phyloP scores from a whole-genome alignment of 2,888 invertebrate genomes.

The Drosophila pseudotalamancana region DNA sequence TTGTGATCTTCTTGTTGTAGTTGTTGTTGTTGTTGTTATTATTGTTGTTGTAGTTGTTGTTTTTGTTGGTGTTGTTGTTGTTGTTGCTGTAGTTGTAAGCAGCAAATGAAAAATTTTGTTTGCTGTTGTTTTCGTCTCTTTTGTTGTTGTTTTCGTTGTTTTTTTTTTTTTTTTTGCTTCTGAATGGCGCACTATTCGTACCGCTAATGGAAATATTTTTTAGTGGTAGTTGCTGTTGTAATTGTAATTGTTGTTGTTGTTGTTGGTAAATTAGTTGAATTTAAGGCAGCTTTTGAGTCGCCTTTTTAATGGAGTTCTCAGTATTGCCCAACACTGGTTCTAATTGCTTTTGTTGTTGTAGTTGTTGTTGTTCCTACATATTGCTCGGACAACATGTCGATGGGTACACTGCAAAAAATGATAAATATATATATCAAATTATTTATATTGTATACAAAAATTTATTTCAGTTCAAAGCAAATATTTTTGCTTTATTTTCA shows the following conservation, averaged over 20 bases:
- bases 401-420: slow-evolving; percentile 28
- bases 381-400: slow-evolving; percentile 59
- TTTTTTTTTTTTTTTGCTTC: no score
- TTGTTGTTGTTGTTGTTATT: slow-evolving; percentile 9
- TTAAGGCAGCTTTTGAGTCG: slow-evolving; percentile 27
- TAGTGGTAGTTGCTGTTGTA: neutral
- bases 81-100: no score
- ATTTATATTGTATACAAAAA: no score
- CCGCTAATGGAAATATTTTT: no score
- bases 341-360: slow-evolving; percentile 32
- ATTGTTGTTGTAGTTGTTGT: neutral
- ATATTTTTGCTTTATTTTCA: no score
- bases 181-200: no score
- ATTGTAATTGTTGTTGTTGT: neutral
- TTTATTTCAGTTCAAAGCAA: no score
- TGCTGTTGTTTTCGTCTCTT: no score
- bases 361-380: slow-evolving; percentile 48
- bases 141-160: no score
- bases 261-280: slow-evolving; percentile 27
- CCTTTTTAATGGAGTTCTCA: slow-evolving; percentile 23
- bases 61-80: no score
- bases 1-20: slow-evolving; percentile 17
- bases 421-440: neutral
- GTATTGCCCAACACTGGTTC: slow-evolving; percentile 38
- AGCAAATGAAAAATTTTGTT: no score